Conservation (phyloP, 1,140 invertebrate species). For the Drosophila arizonae region DNA sequence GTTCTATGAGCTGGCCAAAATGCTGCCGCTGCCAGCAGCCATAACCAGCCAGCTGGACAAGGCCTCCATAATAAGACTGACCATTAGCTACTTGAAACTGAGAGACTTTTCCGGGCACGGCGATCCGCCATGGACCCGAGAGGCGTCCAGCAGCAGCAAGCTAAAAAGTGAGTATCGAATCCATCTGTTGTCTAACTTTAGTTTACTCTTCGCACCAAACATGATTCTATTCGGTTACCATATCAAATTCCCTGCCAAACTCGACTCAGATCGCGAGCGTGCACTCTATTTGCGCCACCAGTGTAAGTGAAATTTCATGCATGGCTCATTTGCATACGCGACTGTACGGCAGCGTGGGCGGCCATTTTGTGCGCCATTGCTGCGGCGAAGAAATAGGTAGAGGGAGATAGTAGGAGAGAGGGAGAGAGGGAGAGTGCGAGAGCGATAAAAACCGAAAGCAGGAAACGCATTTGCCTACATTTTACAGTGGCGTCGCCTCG, state of each 20-base stretch:
- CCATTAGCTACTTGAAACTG: slow-evolving; percentile 98
- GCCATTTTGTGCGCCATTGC: slow-evolving; percentile 68
- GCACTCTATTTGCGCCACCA: neutral
- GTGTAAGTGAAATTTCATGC: slow-evolving; percentile 54
- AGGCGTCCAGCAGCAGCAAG: slow-evolving; percentile 90
- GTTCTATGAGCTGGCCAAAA: slow-evolving; percentile 99
- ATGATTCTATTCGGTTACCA: neutral
- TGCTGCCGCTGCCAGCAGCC: slow-evolving; percentile 97
- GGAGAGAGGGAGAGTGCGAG: slow-evolving; percentile 19
- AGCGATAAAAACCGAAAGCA: slow-evolving; percentile 73
- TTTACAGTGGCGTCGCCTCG: neutral
- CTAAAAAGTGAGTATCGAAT: slow-evolving; percentile 91
- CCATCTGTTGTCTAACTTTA: too few species aligned
- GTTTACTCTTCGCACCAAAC: neutral
- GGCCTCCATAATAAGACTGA: slow-evolving; percentile 98
- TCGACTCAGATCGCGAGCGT: neutral
- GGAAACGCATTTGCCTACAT: slow-evolving; percentile 63
- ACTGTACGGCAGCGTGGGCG: slow-evolving; percentile 32
- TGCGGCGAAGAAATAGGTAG: slow-evolving; percentile 3
- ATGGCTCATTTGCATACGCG: slow-evolving; percentile 58
- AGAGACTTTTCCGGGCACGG: slow-evolving; percentile 97
- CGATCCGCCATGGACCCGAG: slow-evolving; percentile 96
- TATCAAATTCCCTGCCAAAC: slow-evolving; percentile 10
- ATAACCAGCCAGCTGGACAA: slow-evolving; percentile 99
- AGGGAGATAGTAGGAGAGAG: slow-evolving; percentile 1